Base-by-base conservation (phyloP, 2,888 invertebrate genomes). In the Megalurothrips usitatus region DNA sequence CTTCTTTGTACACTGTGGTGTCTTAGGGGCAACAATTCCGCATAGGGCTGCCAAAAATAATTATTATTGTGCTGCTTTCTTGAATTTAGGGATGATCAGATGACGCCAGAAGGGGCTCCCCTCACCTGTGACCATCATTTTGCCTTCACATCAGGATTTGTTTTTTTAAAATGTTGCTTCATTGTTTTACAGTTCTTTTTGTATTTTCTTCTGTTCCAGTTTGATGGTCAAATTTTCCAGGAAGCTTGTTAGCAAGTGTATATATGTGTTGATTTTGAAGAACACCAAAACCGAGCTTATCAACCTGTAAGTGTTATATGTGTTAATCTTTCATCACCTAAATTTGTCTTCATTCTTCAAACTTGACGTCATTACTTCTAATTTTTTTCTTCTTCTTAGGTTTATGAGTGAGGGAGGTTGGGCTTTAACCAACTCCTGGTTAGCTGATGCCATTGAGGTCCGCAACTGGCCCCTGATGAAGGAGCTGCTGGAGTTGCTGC, bases 211-310 rank as follows among this genome's bases (percentile, higher is more conserved):
- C 85, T 85, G 84, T 92, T 92, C 84, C 90, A 97, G 96, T 87
- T 91, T 98, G 86, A 98, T 98, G 97, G 94, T 94, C 79, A 96
- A 97, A 87, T 96, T 95, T 89, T 97, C 97, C 0, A 96, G 95
- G 87, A 98, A 97, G 88, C 90, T 98, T 84, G 97, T 98, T 81
- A 96, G 96, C 84, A 96, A 96, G 89, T 97, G 97, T 89, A 94
- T 97, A 85, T 98, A 97, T 86, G 93, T 97, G 85, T 94, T 97
- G 87, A 97, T 98, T 85, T 89, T 98, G 82, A 95, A 95, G 87
- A 93, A 93, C 83, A 96, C 97, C 17, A 92, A 94, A 86, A 92
- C 93, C 10, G 93, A 94, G 83, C 89, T 97, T 82, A 89, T 98
- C 81, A 94, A 94, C 82, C 92, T 94, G 90, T 92, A 87, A 90